Evolutionary conservation across 2,888 invertebrate species (phyloP), one percentile per base, ranked within the genome.

Genomic region (Syrphus vitripennis): DNA sequence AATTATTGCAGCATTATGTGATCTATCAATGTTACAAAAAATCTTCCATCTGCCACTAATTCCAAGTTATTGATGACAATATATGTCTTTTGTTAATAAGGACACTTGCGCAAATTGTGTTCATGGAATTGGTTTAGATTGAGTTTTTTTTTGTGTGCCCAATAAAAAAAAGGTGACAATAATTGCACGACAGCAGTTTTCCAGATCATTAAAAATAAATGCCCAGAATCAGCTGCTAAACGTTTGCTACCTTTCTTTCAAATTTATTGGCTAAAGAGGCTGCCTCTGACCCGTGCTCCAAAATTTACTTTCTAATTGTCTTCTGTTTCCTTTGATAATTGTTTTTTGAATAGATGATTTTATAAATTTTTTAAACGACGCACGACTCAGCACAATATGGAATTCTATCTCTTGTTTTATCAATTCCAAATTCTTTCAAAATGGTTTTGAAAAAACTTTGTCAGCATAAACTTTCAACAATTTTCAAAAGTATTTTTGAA

Each of bases 1-100:
- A 82, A 76, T 72, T 81, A 63, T 83, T 78, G 40, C 81, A n/a
- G 21, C n/a, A 74, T 74, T 77, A 19, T 53, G 19, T 45, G 37
- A 16, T 31, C 37, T 31, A 16, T 24, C 40, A 26, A 7, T 9
- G 16, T 26, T 37, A 10, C 16, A 37, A 9, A 19, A 40, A 50
- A 57, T n/a, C n/a, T n/a, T n/a, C 77, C 86, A 86, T 77, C 86
- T 86, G 86, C 74, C 70, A 57, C 69, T 86, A 78, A 82, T 82
- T 74, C 77, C 42, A 70, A 40, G 16, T 81, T 82, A 86, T 86
- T 86, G 82, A 86, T 81, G 81, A 72, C 81, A 81, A 72, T 72
- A 72, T 72, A 53, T n/a, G 21, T 3, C 14, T 16, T 53, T 34
- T 70, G 57, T 72, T 19, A 12, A 55, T 34, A 67, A 24, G 42